These are phyloP conservation scores for Atta colombica DNA, from an alignment of 1,140 invertebrate genomes.

Conservation along the genomic window DNA sequence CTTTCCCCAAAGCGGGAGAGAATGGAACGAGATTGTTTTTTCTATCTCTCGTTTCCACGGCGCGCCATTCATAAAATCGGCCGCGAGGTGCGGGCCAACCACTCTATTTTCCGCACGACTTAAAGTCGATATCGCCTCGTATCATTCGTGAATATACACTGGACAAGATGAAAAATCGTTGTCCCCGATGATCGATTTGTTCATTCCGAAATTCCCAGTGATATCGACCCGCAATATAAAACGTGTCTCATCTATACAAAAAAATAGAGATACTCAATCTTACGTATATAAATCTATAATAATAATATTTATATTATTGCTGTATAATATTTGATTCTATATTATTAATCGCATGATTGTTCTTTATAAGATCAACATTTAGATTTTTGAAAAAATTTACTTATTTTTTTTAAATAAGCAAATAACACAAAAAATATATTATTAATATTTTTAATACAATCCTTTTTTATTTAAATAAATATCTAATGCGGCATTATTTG, in stretches of 20 bases:
- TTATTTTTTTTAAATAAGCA: not conserved
- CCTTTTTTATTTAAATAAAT: not conserved
- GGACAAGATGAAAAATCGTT: slow-evolving; percentile 45
- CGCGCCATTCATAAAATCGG: slow-evolving; percentile 58
- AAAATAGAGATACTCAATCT: not conserved
- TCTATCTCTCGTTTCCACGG: slow-evolving; percentile 33
- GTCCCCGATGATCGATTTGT: slow-evolving; percentile 1
- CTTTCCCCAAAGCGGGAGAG: not conserved
- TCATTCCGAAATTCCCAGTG: not conserved
- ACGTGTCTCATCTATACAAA: not conserved
- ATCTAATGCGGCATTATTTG: not conserved
- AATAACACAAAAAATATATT: not conserved
- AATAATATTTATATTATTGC: slow-evolving; percentile 5
- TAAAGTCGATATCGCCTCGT: slow-evolving; percentile 60
- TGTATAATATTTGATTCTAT: not conserved
- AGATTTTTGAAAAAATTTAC: not conserved
- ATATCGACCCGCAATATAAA: not conserved
- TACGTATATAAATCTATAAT: not conserved
- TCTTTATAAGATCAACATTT: not conserved
- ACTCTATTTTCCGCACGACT: slow-evolving; percentile 56
- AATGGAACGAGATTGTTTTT: slow-evolving; percentile 13
- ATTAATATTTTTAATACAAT: not conserved
- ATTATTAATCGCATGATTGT: not conserved
- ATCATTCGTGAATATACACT: slow-evolving; percentile 16
- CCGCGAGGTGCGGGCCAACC: slow-evolving; percentile 24